Percentiles rank a stretch among this genome's conserved stretches.
Evolutionary conservation across 2,797 vertebrate genomes (phyloP).

Genomic region (Forpus xanthops): DNA sequence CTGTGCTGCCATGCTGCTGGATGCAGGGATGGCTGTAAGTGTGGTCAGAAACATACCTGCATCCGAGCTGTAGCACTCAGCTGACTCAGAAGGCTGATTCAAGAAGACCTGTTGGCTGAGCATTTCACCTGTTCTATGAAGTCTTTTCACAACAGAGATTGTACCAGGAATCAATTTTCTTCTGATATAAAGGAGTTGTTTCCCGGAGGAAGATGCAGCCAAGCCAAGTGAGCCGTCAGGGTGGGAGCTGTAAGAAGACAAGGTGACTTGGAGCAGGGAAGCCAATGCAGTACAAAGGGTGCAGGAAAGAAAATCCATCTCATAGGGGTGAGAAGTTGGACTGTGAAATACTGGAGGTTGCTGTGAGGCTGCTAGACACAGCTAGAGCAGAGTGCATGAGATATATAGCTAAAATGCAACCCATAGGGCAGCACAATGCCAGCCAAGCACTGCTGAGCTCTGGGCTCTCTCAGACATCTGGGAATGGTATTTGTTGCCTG

Average conservation of each 20-base stretch:
- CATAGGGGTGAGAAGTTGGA: background rate
- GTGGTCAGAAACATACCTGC: background rate
- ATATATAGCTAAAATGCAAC: background rate
- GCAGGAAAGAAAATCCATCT: background rate
- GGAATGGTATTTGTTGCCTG: background rate
- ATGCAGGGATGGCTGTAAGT: background rate
- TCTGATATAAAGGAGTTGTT: background rate
- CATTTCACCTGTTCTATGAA: background rate
- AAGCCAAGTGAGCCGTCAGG: background rate
- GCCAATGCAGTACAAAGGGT: background rate
- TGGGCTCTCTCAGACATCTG: background rate
- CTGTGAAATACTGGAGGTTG: background rate
- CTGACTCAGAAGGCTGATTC: background rate
- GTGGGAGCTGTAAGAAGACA: background rate
- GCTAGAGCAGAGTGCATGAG: fast-evolving
- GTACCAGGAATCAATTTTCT: background rate
- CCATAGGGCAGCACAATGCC: fast-evolving
- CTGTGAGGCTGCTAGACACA: background rate
- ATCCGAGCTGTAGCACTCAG: background rate
- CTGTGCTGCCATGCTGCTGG: fast-evolving
- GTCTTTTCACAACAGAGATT: background rate
- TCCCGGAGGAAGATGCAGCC: fast-evolving
- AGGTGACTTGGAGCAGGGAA: background rate
- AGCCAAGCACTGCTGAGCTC: fast-evolving
- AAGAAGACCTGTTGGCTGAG: background rate